Base-by-base conservation (phyloP, 2,113 vertebrate species). In the Caranx ignobilis region DNA sequence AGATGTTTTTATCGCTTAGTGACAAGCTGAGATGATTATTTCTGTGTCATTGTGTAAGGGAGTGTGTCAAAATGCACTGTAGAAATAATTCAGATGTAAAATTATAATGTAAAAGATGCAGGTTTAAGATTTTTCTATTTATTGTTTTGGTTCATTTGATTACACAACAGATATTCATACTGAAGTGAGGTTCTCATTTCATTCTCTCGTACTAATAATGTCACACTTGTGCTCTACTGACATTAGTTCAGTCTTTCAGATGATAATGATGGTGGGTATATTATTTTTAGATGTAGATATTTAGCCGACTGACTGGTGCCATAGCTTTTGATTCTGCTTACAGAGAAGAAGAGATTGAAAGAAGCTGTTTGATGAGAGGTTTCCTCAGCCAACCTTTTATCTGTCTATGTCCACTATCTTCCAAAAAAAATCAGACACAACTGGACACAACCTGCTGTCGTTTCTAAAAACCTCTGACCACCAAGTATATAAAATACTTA, bases 61-160 rank as follows among this genome's bases (percentile, higher is more conserved):
- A 48, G 13, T 6, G 70, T 80, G 74, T 89, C 68, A 75, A 76
- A 79, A 79, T 83, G 75, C 88, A 83, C 84, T 84, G 87, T 71
- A 82, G 45, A 82, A 56, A 65, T 54, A 26, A 26, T 52, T 31
- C 67, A 64, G 11, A 39, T 68, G 79, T 78, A 55, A 43, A 45
- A 55, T 45, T 21, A 2, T 31, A n/a, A 66, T 71, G 61, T 61
- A 52, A 48, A 60, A 73, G 39, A 63, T 43, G 67, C 77, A 74
- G 64, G 56, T 50, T 79, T 34, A 68, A 68, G 34, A 34, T 47
- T 83, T 83, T 79, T 80, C 13, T 89, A 80, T 88, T 86, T 86
- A 81, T 80, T 91, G 61, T 75, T 83, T 70, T n/a, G 13, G n/a
- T 21, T 50, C 65, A 35, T 11, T n/a, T 50, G 16, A 85, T 61